Percentiles rank a stretch among this genome's conserved stretches.
Conservation (phyloP, 1,140 invertebrate species). For the Trichogramma pretiosum region DNA sequence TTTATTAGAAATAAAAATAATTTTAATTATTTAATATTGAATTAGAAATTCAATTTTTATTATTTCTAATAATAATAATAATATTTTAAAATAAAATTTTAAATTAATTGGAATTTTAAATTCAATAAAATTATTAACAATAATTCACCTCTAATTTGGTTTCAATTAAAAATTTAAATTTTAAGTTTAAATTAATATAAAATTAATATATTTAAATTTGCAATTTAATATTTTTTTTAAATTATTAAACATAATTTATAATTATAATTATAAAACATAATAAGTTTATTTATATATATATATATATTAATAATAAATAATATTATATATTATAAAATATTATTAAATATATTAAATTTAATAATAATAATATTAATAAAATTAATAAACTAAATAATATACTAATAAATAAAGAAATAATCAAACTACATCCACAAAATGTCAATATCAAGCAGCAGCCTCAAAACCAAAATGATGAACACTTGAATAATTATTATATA, state of each 20-base stretch:
- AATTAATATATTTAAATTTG: constrained; percentile 20
- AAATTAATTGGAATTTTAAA: constrained; percentile 18
- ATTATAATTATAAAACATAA: background rate
- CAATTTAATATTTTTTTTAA: constrained; percentile 23
- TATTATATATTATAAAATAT: background rate
- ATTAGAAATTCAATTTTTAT: constrained; percentile 54
- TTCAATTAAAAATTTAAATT: constrained; percentile 50
- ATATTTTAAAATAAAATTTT: constrained; percentile 34
- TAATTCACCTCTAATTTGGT: constrained; percentile 50
- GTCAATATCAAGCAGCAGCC: background rate
- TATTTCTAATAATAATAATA: constrained; percentile 38
- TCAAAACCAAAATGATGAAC: constrained; percentile 62
- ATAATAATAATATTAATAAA: constrained; percentile 38
- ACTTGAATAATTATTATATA: constrained; percentile 49
- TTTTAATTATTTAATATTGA: constrained; percentile 41
- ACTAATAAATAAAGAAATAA: background rate
- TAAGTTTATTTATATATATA: background rate
- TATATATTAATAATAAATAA: background rate
- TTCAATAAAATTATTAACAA: constrained; percentile 51
- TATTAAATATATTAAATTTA: constrained; percentile 14
- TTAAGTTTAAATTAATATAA: constrained; percentile 1
- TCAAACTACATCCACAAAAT: background rate
- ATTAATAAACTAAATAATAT: background rate
- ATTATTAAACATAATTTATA: constrained; percentile 18
- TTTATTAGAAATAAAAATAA: constrained; percentile 40